A percentile compares a stretch with the other conserved stretches of the same genome.
These are phyloP conservation scores for Gallinago jamesoni DNA, from an alignment of 2,113 vertebrate species.

Conservation along the genomic window DNA sequence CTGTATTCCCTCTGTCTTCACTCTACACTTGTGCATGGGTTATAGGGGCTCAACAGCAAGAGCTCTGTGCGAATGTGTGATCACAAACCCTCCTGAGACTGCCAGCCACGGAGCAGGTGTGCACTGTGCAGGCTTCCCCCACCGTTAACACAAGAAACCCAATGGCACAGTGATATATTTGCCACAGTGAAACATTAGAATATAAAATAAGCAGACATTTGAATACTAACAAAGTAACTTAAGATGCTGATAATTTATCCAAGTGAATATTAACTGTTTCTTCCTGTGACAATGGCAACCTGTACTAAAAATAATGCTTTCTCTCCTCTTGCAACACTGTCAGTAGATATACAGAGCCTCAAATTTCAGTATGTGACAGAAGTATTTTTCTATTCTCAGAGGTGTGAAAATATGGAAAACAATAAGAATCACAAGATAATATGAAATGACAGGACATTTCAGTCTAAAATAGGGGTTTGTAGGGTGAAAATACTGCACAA, in stretches of 20 bases:
- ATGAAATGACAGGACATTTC: neutral
- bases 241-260: neutral
- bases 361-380: neutral
- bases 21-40: neutral
- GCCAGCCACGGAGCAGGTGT: neutral
- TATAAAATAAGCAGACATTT: neutral
- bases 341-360: neutral
- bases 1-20: neutral
- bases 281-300: neutral
- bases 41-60: neutral
- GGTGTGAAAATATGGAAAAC: neutral
- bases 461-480: neutral
- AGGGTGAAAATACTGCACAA: neutral
- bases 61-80: neutral
- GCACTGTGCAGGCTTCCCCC: neutral
- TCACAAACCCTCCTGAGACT: neutral
- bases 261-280: neutral
- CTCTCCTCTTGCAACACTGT: neutral
- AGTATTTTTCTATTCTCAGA: neutral
- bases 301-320: neutral
- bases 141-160: neutral
- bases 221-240: neutral
- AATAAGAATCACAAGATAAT: neutral
- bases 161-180: rapidly evolving
- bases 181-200: neutral